Percentiles rank a stretch among this genome's conserved stretches.
These are phyloP conservation scores for Scelioninae gen. 2 DNA, from an alignment of 2,888 invertebrate species.

Conservation along the genomic window DNA sequence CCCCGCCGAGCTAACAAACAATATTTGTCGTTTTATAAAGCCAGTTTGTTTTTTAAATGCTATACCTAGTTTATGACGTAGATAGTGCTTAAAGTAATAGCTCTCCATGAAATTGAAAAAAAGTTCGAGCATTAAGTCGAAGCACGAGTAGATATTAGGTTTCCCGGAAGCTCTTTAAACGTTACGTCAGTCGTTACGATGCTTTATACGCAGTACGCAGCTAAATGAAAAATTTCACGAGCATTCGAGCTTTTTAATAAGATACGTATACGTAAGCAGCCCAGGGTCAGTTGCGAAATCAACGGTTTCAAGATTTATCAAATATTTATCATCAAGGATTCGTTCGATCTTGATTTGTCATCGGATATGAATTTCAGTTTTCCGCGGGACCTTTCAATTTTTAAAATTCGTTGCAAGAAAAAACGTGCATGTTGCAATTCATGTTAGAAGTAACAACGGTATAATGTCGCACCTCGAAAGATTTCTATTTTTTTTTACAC, in stretches of 20 bases:
- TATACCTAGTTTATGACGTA: constrained; percentile 38
- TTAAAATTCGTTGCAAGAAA: too few relatives aligned
- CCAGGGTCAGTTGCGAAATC: constrained; percentile 8
- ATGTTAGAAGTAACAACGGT: too few relatives aligned
- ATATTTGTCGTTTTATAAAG: constrained; percentile 35
- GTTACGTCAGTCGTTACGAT: constrained; percentile 51
- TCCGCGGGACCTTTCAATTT: background rate
- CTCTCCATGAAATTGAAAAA: constrained; percentile 52
- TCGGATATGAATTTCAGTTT: constrained; percentile 21
- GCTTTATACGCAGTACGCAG: constrained; percentile 51
- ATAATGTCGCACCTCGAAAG: too few relatives aligned
- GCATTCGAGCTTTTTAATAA: constrained; percentile 38
- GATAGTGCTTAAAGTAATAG: constrained; percentile 45
- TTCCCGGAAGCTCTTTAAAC: constrained; percentile 54
- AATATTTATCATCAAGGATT: constrained; percentile 38
- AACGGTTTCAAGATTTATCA: constrained; percentile 35
- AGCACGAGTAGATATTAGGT: constrained; percentile 58
- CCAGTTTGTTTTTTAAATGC: constrained; percentile 46
- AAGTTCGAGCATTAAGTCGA: constrained; percentile 57
- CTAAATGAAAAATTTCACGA: constrained; percentile 54
- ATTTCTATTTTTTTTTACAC: too few relatives aligned
- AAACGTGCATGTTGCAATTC: too few relatives aligned
- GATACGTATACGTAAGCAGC: constrained; percentile 34
- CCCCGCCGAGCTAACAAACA: constrained; percentile 16
- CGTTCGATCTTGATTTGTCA: constrained; percentile 9